These are phyloP conservation scores for Alfaro cultratus DNA, from an alignment of 2,797 vertebrate genomes.

Conservation along the genomic window DNA sequence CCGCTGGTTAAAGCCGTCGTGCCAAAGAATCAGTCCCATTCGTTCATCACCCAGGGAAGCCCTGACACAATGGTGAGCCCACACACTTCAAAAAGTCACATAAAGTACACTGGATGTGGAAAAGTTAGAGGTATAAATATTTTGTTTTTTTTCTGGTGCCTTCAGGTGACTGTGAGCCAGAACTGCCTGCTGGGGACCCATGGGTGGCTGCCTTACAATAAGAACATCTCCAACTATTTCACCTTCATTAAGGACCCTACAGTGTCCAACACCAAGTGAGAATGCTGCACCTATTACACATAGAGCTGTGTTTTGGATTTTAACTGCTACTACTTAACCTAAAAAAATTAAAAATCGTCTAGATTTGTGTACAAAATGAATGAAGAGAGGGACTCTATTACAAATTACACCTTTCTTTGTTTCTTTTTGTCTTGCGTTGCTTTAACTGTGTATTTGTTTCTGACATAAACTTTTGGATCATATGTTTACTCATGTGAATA, in stretches of 20 bases:
- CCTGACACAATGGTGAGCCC: conserved; percentile 91
- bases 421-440: too few relatives aligned
- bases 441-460: too few relatives aligned
- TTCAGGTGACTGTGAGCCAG: conserved; percentile 89
- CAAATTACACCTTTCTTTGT: too few relatives aligned
- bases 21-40: conserved; percentile 93
- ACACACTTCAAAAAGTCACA: rapidly evolving
- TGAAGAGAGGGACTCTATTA: too few relatives aligned
- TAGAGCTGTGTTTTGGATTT: background rate
- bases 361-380: too few relatives aligned
- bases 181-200: conserved; percentile 92
- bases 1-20: conserved; percentile 91
- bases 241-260: conserved; percentile 96
- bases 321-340: background rate
- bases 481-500: too few relatives aligned
- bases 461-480: too few relatives aligned
- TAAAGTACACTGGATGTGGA: background rate
- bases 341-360: background rate
- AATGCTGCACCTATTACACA: background rate
- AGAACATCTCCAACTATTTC: conserved; percentile 97
- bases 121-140: background rate
- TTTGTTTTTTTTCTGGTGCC: background rate
- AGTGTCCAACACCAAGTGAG: conserved; percentile 93
- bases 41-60: conserved; percentile 96
- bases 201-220: conserved; percentile 95